phyloP scores from a whole-genome alignment of 1,140 invertebrate species.

The Nomia melanderi region DNA sequence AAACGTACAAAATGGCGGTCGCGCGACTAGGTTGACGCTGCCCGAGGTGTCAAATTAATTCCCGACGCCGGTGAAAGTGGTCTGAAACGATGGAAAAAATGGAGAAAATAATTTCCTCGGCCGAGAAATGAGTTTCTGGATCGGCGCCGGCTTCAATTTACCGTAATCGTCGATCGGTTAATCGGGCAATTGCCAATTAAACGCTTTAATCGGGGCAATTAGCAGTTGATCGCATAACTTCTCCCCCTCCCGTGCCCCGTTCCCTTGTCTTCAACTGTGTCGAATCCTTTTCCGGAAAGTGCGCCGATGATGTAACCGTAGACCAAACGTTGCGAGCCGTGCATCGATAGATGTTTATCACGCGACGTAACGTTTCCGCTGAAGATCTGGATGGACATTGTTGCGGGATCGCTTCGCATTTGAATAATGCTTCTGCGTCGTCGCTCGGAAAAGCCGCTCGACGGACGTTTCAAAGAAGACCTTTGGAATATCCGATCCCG shows the following conservation, averaged over 20 bases:
- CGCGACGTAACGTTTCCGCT: constrained; percentile 24
- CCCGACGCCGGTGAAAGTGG: constrained; percentile 9
- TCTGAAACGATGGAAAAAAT: background rate
- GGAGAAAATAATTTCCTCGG: background rate
- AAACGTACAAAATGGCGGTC: no score
- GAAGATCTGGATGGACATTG: constrained; percentile 42
- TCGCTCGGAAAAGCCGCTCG: constrained; percentile 4
- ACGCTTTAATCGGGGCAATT: constrained; percentile 56
- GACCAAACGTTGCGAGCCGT: constrained; percentile 1
- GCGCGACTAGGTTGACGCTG: no score
- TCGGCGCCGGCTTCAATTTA: constrained; percentile 14
- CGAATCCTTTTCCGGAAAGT: constrained; percentile 33
- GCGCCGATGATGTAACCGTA: constrained; percentile 15
- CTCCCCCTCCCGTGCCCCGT: background rate
- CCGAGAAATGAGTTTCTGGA: background rate
- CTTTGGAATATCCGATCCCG: background rate
- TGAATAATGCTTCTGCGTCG: constrained; percentile 55
- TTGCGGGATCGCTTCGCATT: constrained; percentile 57
- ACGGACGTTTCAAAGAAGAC: background rate
- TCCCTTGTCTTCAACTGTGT: background rate
- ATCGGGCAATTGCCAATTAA: constrained; percentile 49
- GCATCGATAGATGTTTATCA: background rate
- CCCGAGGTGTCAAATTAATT: no score
- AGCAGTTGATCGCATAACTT: constrained; percentile 35
- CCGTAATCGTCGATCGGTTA: constrained; percentile 35